A percentile compares a stretch with the other conserved stretches of the same genome.
These are phyloP conservation scores for Sebastes vulpes DNA, from an alignment of 2,797 vertebrate genomes.

Conservation along the genomic window DNA sequence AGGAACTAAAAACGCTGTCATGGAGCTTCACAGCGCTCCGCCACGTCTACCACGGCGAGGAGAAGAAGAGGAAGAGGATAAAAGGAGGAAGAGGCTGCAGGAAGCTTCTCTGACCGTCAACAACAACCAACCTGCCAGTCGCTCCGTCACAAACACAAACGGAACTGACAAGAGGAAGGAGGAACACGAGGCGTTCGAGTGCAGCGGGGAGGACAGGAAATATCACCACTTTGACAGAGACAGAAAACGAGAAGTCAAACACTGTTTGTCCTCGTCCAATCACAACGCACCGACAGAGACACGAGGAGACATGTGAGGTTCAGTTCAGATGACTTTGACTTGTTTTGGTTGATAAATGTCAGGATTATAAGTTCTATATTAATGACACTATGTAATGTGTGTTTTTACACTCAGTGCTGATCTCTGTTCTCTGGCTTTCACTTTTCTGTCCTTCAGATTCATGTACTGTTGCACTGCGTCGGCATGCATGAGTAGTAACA, in stretches of 20 bases:
- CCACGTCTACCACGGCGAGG: not conserved
- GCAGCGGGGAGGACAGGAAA: not conserved
- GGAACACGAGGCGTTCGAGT: not conserved
- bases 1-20: conserved; percentile 22
- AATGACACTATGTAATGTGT: not conserved
- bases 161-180: conserved; percentile 9
- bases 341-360: too few species aligned
- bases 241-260: not conserved
- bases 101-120: conserved; percentile 36
- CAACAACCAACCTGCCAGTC: conserved; percentile 11
- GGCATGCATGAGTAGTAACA: too few species aligned
- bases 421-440: too few species aligned
- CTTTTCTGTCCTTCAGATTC: too few species aligned
- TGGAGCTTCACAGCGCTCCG: conserved; percentile 10
- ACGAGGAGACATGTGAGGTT: not conserved
- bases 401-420: not conserved
- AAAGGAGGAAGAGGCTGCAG: not conserved
- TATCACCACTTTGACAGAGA: not conserved
- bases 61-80: not conserved
- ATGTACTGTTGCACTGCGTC: not conserved
- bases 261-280: not conserved
- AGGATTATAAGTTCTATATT: not conserved
- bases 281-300: not conserved
- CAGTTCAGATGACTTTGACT: not conserved
- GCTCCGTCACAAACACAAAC: conserved; percentile 1